Evolutionary conservation across 2,888 invertebrate genomes (phyloP), one percentile per base, ranked within the genome.

Genomic region (Synergus umbraculus): DNA sequence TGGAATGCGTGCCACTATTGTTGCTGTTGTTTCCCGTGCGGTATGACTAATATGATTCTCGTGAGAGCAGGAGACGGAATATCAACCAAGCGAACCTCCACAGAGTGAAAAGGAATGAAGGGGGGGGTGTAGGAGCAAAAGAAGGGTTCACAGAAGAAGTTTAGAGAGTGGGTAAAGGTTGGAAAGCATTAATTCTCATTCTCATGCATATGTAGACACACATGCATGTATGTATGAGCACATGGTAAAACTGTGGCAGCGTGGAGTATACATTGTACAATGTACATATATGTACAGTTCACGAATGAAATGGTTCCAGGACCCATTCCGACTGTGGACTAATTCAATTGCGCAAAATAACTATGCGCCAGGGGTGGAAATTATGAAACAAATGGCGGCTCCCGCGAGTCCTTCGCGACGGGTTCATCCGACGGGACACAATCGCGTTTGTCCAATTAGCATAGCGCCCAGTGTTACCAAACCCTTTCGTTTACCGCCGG

Each of bases 261-360:
- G 37, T 37, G 4, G 18, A 58, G 3, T 58, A 5, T 58, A 58
- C 9, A 18, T 8, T 66, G 9, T 41, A 65, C 29, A 41, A 4
- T 29, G 18, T 65, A 65, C 41, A 15, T 7, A 29, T 54, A 22
- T 37, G 49, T 63, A 44, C 58, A 22, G 49, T 66, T 54, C 58
- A 29, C 49, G 69, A 44, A 37, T 58, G 81, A 63, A 78, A 60
- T 63, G 58, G 58, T 58, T 58, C 8, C 18, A 58, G 18, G 10
- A 18, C 58, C 58, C 58, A 58, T 18, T 18, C 80, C 80, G 82
- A 83, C 85, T 85, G 79, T 58, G 79, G 46, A 78, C 69, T 84
- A 85, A 84, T 85, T 85, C 81, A 81, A 85, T 85, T 81, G 60
- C 76, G 44, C 73, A 66, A 83, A 84, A 84, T 83, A 81, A 83